A percentile compares a stretch with the other conserved stretches of the same genome.
Conservation (phyloP, 2,888 invertebrate species). For the Chaitophorus viminalis region DNA sequence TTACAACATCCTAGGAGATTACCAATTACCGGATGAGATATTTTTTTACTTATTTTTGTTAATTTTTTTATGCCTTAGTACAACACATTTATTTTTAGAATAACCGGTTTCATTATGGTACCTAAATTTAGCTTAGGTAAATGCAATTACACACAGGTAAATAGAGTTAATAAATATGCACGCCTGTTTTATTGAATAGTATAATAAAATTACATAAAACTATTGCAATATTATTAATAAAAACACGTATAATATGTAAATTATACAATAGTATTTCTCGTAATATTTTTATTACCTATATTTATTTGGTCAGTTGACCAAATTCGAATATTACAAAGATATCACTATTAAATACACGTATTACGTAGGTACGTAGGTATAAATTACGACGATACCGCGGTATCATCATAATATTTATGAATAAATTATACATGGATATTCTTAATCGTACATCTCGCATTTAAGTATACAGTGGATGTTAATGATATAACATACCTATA, state of each 20-base stretch:
- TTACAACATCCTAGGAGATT: constrained; percentile 19
- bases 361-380: too few relatives aligned
- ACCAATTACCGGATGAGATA: not conserved
- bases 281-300: too few relatives aligned
- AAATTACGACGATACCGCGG: not conserved
- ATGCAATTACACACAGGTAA: not conserved
- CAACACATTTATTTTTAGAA: constrained; percentile 24
- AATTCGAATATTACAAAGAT: not conserved
- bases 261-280: not conserved
- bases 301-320: not conserved
- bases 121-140: constrained; percentile 18
- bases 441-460: not conserved
- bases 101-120: constrained; percentile 19
- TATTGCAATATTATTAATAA: not conserved
- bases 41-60: not conserved
- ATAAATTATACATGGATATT: not conserved
- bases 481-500: not conserved
- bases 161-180: too few relatives aligned
- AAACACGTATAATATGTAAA: too few relatives aligned
- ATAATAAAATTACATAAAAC: not conserved
- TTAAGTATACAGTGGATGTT: too few relatives aligned
- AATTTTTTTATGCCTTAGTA: not conserved
- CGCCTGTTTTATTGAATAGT: not conserved
- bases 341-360: not conserved
- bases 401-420: not conserved